Conservation (phyloP, 2,113 vertebrate genomes). For the Haplotaxodon microlepis region DNA sequence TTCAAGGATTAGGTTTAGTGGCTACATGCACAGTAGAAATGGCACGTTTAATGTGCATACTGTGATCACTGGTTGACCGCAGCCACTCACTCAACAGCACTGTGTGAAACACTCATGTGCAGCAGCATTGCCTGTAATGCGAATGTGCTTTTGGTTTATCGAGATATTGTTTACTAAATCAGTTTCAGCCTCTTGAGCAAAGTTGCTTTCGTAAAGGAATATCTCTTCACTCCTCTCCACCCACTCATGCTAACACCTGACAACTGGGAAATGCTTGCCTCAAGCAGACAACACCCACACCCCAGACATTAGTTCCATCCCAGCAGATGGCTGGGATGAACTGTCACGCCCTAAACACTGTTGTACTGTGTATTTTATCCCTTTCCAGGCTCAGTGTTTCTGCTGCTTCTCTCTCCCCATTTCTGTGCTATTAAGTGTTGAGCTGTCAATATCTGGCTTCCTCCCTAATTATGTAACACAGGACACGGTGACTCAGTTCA, state of each 20-base stretch:
- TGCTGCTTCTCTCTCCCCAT: slow-evolving; percentile 7
- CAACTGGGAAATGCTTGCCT: background rate
- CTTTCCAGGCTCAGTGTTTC: slow-evolving; percentile 24
- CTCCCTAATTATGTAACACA: slow-evolving; percentile 10
- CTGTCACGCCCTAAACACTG: background rate
- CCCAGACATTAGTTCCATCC: background rate
- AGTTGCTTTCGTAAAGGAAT: background rate
- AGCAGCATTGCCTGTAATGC: background rate
- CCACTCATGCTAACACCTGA: background rate
- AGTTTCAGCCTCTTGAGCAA: background rate
- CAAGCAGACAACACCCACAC: background rate
- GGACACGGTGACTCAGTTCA: slow-evolving; percentile 6
- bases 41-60: background rate
- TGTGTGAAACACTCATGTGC: background rate
- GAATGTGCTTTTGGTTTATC: background rate
- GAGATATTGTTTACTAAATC: background rate
- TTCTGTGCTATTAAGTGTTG: background rate
- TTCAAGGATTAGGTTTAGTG: background rate
- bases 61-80: slow-evolving; percentile 35
- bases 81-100: background rate
- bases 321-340: background rate
- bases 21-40: slow-evolving; percentile 10
- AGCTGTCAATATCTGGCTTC: slow-evolving; percentile 29
- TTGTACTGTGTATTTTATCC: background rate
- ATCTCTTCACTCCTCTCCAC: background rate